Evolutionary conservation across 2,113 vertebrate species (phyloP).

Genomic region (Salvelinus namaycush): DNA sequence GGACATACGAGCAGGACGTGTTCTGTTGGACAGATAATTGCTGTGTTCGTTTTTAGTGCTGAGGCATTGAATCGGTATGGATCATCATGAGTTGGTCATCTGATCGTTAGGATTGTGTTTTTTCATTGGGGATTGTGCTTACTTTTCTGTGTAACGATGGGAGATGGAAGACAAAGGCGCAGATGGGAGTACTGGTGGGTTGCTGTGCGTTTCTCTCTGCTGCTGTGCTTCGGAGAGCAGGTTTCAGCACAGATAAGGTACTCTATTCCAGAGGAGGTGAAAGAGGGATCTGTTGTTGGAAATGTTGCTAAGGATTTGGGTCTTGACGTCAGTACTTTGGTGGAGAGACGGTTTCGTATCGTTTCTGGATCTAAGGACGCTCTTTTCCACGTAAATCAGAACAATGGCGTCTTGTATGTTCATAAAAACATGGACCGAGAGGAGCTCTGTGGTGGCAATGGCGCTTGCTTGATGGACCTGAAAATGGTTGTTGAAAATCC

Average conservation of each 20-base stretch:
- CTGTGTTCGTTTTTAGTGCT: not conserved
- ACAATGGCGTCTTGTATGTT: constrained; percentile 44
- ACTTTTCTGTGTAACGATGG: not conserved
- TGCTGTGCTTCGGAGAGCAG: constrained; percentile 8
- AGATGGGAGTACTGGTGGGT: not conserved
- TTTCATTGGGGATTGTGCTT: not conserved
- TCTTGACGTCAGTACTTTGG: constrained; percentile 38
- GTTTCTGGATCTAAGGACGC: constrained; percentile 35
- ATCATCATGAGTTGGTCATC: not conserved
- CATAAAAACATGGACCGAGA: constrained; percentile 49
- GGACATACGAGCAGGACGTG: not conserved
- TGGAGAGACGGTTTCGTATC: constrained; percentile 40
- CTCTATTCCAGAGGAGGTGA: constrained; percentile 47
- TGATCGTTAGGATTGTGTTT: not conserved
- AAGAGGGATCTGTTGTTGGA: constrained; percentile 41
- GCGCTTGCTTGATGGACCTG: constrained; percentile 33
- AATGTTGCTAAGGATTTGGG: constrained; percentile 56
- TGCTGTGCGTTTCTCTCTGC: not conserved
- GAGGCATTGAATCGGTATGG: not conserved
- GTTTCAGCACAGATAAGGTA: constrained; percentile 45
- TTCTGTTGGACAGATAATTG: not conserved
- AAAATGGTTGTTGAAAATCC: constrained; percentile 53
- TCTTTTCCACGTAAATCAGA: constrained; percentile 45
- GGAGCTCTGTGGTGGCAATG: constrained; percentile 32
- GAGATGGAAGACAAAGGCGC: not conserved